A percentile compares a stretch with the other conserved stretches of the same genome.
These are phyloP conservation scores for pig (Sus scrofa) DNA, from an alignment of 2,113 vertebrate genomes.

Conservation along the genomic window T2T-Sscrofa CM000815.6:110042001-110042500, in stretches of 20 bases:
- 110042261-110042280: neutral
- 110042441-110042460: neutral
- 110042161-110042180: neutral
- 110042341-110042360: neutral
- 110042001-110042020: neutral
- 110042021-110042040: neutral
- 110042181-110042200: neutral
- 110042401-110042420: neutral
- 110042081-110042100: neutral
- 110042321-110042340: neutral
- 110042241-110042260: neutral
- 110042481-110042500: neutral
- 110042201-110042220: neutral
- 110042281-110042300: neutral
- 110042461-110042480: neutral
- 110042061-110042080: neutral
- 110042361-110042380: neutral
- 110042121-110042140: neutral
- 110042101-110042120: neutral
- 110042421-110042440: neutral
- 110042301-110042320: neutral
- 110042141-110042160: neutral
- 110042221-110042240: fast-evolving
- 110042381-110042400: too few relatives aligned
- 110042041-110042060: neutral